These are phyloP conservation scores for Hemaris fuciformis DNA, from an alignment of 2,888 invertebrate species.

Conservation along the genomic window DNA sequence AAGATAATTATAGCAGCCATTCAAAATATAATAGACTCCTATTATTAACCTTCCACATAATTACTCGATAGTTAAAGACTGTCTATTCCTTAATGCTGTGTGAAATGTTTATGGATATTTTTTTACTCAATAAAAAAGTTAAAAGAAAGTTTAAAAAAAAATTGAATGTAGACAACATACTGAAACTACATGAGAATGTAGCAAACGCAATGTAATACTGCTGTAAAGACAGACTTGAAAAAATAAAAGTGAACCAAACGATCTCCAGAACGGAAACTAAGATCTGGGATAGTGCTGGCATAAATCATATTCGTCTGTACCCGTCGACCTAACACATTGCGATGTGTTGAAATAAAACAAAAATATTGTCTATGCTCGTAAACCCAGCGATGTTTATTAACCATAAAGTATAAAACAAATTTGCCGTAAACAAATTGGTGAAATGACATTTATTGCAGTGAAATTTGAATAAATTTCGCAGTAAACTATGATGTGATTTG, in stretches of 20 bases:
- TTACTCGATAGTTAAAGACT: too few relatives aligned
- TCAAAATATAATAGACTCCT: too few relatives aligned
- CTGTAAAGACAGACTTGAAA: not conserved
- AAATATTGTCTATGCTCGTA: constrained; percentile 8
- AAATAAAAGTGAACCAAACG: constrained; percentile 6
- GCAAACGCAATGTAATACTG: not conserved
- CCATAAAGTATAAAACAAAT: constrained; percentile 1
- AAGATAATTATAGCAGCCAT: too few relatives aligned
- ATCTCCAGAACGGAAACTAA: constrained; percentile 12
- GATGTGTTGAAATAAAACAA: constrained; percentile 8
- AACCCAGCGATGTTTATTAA: constrained; percentile 3
- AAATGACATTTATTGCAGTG: constrained; percentile 2
- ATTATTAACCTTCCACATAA: too few relatives aligned
- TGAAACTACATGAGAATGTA: not conserved
- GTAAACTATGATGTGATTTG: not conserved
- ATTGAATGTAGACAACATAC: not conserved
- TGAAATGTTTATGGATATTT: not conserved
- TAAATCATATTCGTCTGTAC: constrained; percentile 14
- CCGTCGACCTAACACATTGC: not conserved
- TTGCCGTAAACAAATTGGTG: not conserved
- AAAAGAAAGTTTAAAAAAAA: not conserved
- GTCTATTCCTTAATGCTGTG: too few relatives aligned
- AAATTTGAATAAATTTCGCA: not conserved
- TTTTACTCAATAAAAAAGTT: not conserved
- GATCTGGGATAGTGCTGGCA: constrained; percentile 10